A percentile compares a stretch with the other conserved stretches of the same genome.
Conservation (phyloP, 2,113 vertebrate genomes). For the Centropristis striata region DNA sequence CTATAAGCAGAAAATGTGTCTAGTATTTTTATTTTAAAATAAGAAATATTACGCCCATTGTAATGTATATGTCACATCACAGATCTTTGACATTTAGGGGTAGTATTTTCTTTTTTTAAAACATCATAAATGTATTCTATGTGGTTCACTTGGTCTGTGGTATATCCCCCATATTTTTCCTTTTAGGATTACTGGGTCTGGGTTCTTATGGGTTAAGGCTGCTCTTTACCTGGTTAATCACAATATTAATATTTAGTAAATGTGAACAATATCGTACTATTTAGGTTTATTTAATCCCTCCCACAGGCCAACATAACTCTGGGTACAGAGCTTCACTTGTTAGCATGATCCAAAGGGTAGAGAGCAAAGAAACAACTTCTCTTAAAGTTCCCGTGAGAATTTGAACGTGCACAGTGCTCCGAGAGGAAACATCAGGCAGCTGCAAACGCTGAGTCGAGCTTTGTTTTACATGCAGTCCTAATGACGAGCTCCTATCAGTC, state of each 20-base stretch:
- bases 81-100: too few species aligned
- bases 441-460: conserved; percentile 7
- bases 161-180: too few species aligned
- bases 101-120: too few species aligned
- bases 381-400: neutral
- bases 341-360: neutral
- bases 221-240: neutral
- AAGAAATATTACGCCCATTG: too few species aligned
- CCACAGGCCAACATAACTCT: neutral
- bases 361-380: neutral
- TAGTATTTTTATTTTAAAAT: too few species aligned
- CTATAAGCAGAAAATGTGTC: too few species aligned
- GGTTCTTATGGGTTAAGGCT: too few species aligned
- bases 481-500: conserved; percentile 59
- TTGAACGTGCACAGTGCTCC: neutral
- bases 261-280: neutral
- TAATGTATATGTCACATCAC: too few species aligned
- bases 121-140: too few species aligned
- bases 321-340: conserved; percentile 8
- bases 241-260: neutral
- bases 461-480: conserved; percentile 30
- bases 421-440: neutral
- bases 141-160: too few species aligned
- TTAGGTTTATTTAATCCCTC: too few species aligned
- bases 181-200: too few species aligned